phyloP scores from a whole-genome alignment of 2,797 vertebrate species.

The Heterohyrax brucei region DNA sequence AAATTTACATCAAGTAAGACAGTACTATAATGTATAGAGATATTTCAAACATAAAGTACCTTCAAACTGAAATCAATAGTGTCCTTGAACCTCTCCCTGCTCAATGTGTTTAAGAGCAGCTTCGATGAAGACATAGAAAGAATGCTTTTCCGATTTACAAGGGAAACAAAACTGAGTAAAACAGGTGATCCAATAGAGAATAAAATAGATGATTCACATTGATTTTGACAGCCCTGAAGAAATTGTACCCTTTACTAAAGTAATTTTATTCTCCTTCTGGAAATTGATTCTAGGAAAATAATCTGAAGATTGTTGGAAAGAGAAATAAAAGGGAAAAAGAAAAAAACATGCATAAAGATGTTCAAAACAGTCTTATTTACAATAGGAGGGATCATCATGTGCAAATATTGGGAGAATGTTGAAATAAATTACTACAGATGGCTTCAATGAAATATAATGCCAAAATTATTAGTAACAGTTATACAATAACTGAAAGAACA shows the following conservation, averaged over 20 bases:
- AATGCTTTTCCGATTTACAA: constrained; percentile 67
- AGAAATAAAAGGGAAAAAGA: constrained; percentile 63
- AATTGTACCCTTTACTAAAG: constrained; percentile 72
- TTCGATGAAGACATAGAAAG: constrained; percentile 61
- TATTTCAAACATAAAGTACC: constrained; percentile 58
- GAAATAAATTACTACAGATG: not conserved
- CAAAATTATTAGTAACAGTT: not conserved
- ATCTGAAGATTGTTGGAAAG: constrained; percentile 54
- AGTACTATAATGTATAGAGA: constrained; percentile 53
- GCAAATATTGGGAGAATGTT: not conserved
- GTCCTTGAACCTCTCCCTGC: constrained; percentile 15
- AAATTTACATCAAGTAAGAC: constrained; percentile 67
- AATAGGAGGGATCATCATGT: not conserved
- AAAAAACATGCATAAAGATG: constrained; percentile 64
- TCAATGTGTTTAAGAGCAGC: constrained; percentile 6
- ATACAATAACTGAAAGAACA: constrained; percentile 23
- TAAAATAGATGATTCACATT: constrained; percentile 81
- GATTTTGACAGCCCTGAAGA: constrained; percentile 79
- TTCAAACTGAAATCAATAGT: constrained; percentile 46
- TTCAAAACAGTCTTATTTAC: constrained; percentile 68
- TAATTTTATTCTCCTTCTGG: constrained; percentile 76
- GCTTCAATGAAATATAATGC: not conserved
- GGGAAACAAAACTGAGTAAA: constrained; percentile 70
- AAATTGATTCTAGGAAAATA: constrained; percentile 79
- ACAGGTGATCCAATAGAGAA: constrained; percentile 74